These are phyloP conservation scores for Nemoura dubitans DNA, from an alignment of 2,888 invertebrate species.

Conservation along the genomic window DNA sequence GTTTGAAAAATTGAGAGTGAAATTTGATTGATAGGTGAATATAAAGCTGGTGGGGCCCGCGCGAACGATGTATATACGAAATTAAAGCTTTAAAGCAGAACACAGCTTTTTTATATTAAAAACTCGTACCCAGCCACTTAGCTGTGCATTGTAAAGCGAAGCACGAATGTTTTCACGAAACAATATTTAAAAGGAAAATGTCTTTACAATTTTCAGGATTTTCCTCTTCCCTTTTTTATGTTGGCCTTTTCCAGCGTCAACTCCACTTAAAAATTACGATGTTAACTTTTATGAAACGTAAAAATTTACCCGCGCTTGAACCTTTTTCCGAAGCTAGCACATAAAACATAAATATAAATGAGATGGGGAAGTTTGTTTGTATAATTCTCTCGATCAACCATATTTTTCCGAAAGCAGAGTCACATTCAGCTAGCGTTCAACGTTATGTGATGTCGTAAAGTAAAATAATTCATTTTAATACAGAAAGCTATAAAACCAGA, in stretches of 20 bases:
- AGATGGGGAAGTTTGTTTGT: not conserved
- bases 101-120: not conserved
- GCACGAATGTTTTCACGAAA: constrained; percentile 12
- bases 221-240: not conserved
- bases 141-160: not conserved
- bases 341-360: not conserved
- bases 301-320: not conserved
- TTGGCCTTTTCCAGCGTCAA: not conserved
- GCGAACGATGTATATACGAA: not conserved
- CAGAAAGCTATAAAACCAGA: not conserved
- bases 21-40: not conserved
- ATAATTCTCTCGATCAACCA: not conserved
- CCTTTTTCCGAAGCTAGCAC: not conserved
- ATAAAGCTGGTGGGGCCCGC: not conserved
- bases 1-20: not conserved
- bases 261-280: constrained; percentile 7
- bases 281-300: not conserved
- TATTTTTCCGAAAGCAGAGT: not conserved
- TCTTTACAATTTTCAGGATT: not conserved
- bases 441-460: not conserved
- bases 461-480: constrained; percentile 3
- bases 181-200: constrained; percentile 7
- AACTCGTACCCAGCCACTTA: not conserved
- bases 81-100: constrained; percentile 2
- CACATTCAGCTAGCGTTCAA: not conserved